Base-by-base conservation (phyloP, 2,113 vertebrate species). In the Climacteris rufus region DNA sequence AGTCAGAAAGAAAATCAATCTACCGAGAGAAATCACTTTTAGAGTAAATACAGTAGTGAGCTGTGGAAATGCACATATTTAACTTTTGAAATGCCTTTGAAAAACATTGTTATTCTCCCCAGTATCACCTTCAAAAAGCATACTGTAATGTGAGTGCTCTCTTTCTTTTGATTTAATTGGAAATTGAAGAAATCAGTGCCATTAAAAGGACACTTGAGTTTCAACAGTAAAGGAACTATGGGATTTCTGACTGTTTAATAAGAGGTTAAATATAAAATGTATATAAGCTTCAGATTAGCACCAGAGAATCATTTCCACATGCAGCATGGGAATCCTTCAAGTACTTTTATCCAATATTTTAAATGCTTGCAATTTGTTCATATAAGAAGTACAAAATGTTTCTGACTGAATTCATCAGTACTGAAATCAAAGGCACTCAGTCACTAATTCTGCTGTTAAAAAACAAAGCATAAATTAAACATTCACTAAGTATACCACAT, bases 351-450 rank as follows among this genome's bases (percentile, higher is more conserved):
- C 70, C 47, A 86, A 61, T 52, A 83, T 95, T 96, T 85, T 95
- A 90, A 93, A 81, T 79, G 68, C 14, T 95, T 97, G 59, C 33
- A 31, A 96, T 90, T 88, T 83, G 47, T 96, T 97, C 83, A 79
- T 89, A 88, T 72, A 93, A 94, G 56, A 94, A 89, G 83, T 59
- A 63, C 42, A 76, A 92, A 65, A 74, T 96, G 9, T 96, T 96
- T 95, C 79, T 89, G 42, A 59, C 56, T 59, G 21, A 77, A 31
- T 94, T 93, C 70, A 94, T 89, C 87, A 82, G 64, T 74, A 72
- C 57, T 86, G 57, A 96, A 96, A 97, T 93, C 94, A 95, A 97
- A 97, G 15, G 33, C 40, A 89, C 39, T 95, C 61, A 61, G 54
- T 90, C 87, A 71, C 57, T 84, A 80, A 94, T 89, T 96, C 57